Evolutionary conservation across 2,113 vertebrate genomes (phyloP), one percentile per base, ranked within the genome.

Genomic region (Salvelinus sp.): DNA sequence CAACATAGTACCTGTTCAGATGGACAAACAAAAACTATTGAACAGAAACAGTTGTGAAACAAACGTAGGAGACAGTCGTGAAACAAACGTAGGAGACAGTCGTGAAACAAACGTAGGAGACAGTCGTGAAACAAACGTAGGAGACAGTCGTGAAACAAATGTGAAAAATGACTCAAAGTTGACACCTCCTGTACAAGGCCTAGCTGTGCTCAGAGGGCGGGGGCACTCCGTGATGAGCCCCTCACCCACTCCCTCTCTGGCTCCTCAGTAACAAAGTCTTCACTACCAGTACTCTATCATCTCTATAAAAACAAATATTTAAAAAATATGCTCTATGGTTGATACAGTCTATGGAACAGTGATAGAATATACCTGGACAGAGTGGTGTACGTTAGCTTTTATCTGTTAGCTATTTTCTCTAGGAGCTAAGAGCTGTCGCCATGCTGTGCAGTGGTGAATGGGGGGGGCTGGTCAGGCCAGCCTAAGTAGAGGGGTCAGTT

Each of bases 291-390:
- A 91, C 86, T 80, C 82, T 81, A 44, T 77, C 71, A 57, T 62
- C 54, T 73, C 58, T 48, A 71, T 38, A 25, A 74, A 82, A 77
- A 69, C 69, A 62, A 67, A 69, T 72, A 23, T 65, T 70, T 16
- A 70, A 48, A 27, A 77, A 81, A 81, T 82, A 82, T 83, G 79
- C 88, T 88, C 81, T 83, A 81, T 76, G 70, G 78, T 90, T 90
- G 85, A 79, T 74, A 86, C 85, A 89, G 16, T 93, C 93, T 89
- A 92, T 92, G 90, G 91, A 94, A 92, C 79, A 78, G 85, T 83
- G 76, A 82, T 71, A 79, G 83, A 81, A 75, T 72, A 44, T 44
- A 71, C 33, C 65, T 23, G 62, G 50, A 30, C 14, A 23, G 38
- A 44, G 38, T 91, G 81, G 84, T 86, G 72, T 78, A 88, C 83